Base-by-base conservation (phyloP, 2,888 invertebrate species). In the Mayetiola destructor region DNA sequence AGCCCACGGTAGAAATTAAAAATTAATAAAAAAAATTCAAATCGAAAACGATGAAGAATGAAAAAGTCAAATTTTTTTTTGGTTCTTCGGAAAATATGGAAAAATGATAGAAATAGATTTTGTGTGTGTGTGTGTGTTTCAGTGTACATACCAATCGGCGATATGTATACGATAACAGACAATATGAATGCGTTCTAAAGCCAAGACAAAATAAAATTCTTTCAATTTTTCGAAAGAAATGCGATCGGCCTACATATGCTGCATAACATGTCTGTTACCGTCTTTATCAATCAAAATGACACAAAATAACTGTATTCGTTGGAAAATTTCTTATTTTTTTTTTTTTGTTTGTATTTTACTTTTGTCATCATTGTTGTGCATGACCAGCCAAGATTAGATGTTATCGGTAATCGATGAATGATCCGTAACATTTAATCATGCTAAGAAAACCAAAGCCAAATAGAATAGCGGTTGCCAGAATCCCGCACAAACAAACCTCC, bases 401-500 rank as follows among this genome's bases (percentile, higher is more conserved):
- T 5, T 16, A 5, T 12, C 37, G 9, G 14, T 5, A 4, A 14
- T 14, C 37, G 37, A 12, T 37, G 4, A 6, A 37, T 12, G 6
- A 9, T 8, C 37, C 37, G 27, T n/a, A n/a, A n/a, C 27, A 48
- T 48, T 27, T 5, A 21, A n/a, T n/a, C n/a, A n/a, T n/a, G n/a
- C n/a, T n/a, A n/a, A 23, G 10, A 23, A 12, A 53, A 53, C 53
- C 53, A 53, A 32, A 53, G 53, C 53, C 53, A 53, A 53, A 53
- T 16, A 53, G 53, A 52, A 53, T 55, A 55, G 55, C 55, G 55
- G 55, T 48, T 56, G 56, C 56, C 30, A 30, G 35, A 56, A 30
- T 48, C 56, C 56, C 56, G 59, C 62, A 61, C 58, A 57, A 61
- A 62, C 61, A 60, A 61, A 63, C 62, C 60, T 63, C 60, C 61